phyloP scores from a whole-genome alignment of 2,888 invertebrate genomes.

The Sesamia inferens region DNA sequence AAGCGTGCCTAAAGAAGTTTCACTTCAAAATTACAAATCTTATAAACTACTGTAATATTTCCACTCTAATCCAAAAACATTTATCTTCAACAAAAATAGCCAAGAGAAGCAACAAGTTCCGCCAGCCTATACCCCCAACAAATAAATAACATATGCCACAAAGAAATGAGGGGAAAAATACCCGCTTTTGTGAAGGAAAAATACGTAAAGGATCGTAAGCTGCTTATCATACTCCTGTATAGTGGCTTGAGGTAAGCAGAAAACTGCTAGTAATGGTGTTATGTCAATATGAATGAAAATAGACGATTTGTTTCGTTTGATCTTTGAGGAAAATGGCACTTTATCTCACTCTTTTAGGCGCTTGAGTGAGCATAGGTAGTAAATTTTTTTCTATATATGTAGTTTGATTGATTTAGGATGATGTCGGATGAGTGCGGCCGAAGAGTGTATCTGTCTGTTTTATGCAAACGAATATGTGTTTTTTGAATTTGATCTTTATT shows the following conservation, averaged over 20 bases:
- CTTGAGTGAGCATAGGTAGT: neutral
- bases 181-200: constrained; percentile 29
- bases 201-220: constrained; percentile 34
- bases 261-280: constrained; percentile 44
- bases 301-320: constrained; percentile 32
- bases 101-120: constrained; percentile 32
- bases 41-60: neutral
- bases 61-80: neutral
- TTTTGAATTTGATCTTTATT: neutral
- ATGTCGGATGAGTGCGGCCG: neutral
- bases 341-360: neutral
- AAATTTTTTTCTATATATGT: neutral
- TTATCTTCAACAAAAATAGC: constrained; percentile 4
- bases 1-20: too few species aligned
- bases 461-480: neutral
- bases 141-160: constrained; percentile 33
- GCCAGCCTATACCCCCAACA: neutral
- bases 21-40: neutral
- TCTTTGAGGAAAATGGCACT: constrained; percentile 12
- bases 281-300: constrained; percentile 35
- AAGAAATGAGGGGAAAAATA: constrained; percentile 38
- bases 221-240: constrained; percentile 27
- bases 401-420: neutral
- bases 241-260: constrained; percentile 33
- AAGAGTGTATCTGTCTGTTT: neutral